phyloP scores from a whole-genome alignment of 2,888 invertebrate genomes.

The Calliphora vomitoria region DNA sequence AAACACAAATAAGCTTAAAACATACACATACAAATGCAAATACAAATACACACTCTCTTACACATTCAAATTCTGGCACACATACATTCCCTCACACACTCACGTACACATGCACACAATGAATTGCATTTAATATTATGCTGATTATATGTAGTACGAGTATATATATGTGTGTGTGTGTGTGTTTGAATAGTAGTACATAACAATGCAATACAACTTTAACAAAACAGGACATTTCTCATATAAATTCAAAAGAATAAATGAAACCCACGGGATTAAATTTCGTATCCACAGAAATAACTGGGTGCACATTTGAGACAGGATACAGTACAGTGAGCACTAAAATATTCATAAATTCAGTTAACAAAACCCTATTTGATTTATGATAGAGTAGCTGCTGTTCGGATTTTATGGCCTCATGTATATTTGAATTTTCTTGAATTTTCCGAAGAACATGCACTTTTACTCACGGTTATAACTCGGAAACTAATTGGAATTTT shows the following conservation, averaged over 20 bases:
- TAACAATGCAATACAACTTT: neutral
- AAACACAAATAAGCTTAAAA: slow-evolving; percentile 45
- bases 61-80: neutral
- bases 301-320: neutral
- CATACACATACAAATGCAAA: neutral
- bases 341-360: neutral
- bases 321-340: neutral
- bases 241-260: slow-evolving; percentile 39
- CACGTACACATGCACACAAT: slow-evolving; percentile 19
- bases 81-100: neutral
- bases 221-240: slow-evolving; percentile 27
- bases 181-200: neutral
- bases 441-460: no score
- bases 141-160: neutral
- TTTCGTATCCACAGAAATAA: neutral
- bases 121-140: slow-evolving; percentile 34
- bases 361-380: no score
- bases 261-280: slow-evolving; percentile 13
- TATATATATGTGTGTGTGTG: neutral
- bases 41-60: neutral
- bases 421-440: no score
- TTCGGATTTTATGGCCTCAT: no score
- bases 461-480: no score
- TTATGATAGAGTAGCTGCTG: no score
- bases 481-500: no score